Evolutionary conservation across 2,113 vertebrate genomes (phyloP).

Genomic region (Saccopteryx leptura): DNA sequence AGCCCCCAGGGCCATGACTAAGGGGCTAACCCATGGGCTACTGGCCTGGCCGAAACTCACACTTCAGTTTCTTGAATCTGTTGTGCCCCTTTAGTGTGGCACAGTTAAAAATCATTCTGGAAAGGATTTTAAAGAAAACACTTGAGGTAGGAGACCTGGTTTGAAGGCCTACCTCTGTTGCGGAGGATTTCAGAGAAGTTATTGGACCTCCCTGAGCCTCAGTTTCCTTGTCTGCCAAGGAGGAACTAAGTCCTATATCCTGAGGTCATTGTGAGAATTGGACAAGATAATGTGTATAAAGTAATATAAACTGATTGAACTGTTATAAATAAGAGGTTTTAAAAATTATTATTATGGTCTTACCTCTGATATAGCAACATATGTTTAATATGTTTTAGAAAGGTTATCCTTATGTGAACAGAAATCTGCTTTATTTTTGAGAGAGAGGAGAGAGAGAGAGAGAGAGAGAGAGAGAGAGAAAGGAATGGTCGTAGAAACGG

Average conservation of each 20-base stretch:
- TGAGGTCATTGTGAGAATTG: background rate
- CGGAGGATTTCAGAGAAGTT: background rate
- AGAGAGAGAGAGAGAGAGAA: too few relatives aligned
- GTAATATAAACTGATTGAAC: too few relatives aligned
- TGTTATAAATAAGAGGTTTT: background rate
- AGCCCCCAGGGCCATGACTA: too few relatives aligned
- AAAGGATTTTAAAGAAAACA: background rate
- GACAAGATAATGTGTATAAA: background rate
- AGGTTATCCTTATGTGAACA: background rate
- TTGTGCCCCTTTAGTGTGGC: background rate
- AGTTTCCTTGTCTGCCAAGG: background rate
- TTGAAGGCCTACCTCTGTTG: background rate
- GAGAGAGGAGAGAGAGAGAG: too few relatives aligned
- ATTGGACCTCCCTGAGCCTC: background rate
- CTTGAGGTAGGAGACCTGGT: too few relatives aligned
- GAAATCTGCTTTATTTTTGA: background rate
- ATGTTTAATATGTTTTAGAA: background rate
- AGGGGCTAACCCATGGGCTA: accelerated
- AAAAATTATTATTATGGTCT: background rate
- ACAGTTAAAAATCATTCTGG: background rate
- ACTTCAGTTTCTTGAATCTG: background rate
- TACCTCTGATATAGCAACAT: background rate
- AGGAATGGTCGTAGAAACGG: too few relatives aligned
- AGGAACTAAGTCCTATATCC: too few relatives aligned
- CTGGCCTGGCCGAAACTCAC: background rate